Conservation (phyloP, 2,888 invertebrate genomes). For the Drosophila paranaensis region DNA sequence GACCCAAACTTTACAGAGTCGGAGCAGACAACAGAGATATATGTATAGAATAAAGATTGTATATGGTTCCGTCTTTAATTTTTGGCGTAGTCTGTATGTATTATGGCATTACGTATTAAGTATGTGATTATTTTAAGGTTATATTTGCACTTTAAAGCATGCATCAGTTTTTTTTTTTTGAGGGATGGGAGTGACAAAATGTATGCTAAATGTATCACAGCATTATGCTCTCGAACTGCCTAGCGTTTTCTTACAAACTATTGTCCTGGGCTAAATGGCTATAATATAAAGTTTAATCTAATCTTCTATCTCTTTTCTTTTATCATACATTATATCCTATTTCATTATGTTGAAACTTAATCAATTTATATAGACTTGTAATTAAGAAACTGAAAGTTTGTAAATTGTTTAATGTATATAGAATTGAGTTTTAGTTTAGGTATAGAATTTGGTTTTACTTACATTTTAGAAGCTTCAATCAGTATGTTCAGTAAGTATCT, state of each 20-base stretch:
- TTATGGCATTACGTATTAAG: constrained; percentile 36
- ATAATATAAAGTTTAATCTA: constrained; percentile 35
- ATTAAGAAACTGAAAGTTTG: constrained; percentile 44
- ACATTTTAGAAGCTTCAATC: constrained; percentile 78
- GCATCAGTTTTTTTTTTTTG: constrained; percentile 24
- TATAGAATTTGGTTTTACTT: constrained; percentile 69
- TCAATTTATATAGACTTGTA: constrained; percentile 12
- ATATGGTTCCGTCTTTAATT: constrained; percentile 36
- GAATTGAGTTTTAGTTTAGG: constrained; percentile 31
- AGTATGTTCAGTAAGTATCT: constrained; percentile 72
- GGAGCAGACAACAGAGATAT: constrained; percentile 39
- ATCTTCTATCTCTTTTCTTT: constrained; percentile 13
- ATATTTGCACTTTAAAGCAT: constrained; percentile 18
- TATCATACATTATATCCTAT: constrained; percentile 26
- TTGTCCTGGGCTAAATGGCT: constrained; percentile 63
- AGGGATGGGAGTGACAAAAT: constrained; percentile 32
- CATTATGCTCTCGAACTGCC: constrained; percentile 79
- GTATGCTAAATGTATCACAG: constrained; percentile 82
- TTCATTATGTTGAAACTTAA: constrained; percentile 26
- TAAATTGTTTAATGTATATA: constrained; percentile 37
- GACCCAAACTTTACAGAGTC: constrained; percentile 4
- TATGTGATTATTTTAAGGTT: constrained; percentile 21
- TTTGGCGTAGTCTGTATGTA: constrained; percentile 19
- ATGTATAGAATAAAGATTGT: constrained; percentile 16
- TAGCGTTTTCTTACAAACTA: constrained; percentile 76